Base-by-base conservation (phyloP, 2,113 vertebrate species). In the Synchiropus splendidus region DNA sequence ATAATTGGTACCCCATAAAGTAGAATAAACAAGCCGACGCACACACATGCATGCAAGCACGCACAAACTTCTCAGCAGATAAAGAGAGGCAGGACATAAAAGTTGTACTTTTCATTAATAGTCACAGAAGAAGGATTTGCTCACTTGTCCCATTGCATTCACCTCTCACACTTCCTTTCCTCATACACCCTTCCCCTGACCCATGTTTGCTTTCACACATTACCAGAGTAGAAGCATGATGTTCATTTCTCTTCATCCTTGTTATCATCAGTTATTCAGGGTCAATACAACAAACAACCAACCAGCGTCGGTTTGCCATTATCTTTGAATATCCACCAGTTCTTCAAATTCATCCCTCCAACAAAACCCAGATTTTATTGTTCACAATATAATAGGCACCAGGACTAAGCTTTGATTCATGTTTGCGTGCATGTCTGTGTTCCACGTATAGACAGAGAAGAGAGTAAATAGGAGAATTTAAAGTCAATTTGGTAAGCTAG, bases 171-270 rank as follows among this genome's bases (percentile, higher is more conserved):
- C 47, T 64, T 59, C 58, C 52, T 55, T 46, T 51, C 54, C 73
- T 58, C 45, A 45, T 32, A 8, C 31, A 3, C 35, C 32, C 35
- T 36, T 16, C n/a, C 11, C 2, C 16, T 50, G 42, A 54, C 55
- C n/a, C n/a, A n/a, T n/a, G n/a, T n/a, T 50, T 49, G 50, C 61
- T 18, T 61, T 57, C 62, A 74, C 36, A 64, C 58, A 61, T 68
- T 63, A 52, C 61, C 63, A 66, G 48, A 62, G 58, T 48, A 51
- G 68, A 48, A 65, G 70, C 70, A 74, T 61, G 65, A 39, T 58
- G 48, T 54, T 61, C 59, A 58, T 65, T 62, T 59, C 43, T 72
- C 54, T 59, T 72, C 71, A 64, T 58, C 53, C 48, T 64, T 30
- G 41, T 79, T 63, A 58, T 45, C 38, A 42, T 60, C 55, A 57